A percentile compares a stretch with the other conserved stretches of the same genome.
Conservation (phyloP, 2,113 vertebrate species). For the Trinectes maculatus region DNA sequence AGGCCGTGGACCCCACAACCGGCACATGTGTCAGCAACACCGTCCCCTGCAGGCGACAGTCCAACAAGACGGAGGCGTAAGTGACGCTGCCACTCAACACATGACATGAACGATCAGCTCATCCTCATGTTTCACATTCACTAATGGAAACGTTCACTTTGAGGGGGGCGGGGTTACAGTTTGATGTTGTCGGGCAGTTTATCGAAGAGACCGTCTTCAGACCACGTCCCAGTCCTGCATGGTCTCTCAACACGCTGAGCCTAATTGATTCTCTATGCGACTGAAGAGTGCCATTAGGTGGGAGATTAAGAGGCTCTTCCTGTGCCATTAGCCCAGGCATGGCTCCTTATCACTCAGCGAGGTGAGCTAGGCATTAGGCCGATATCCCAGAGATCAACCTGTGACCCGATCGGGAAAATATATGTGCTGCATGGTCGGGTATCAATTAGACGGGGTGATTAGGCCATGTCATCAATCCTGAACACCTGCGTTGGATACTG, state of each 20-base stretch:
- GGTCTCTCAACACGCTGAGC: conserved; percentile 29
- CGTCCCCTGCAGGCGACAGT: conserved; percentile 94
- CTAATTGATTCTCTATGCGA: conserved; percentile 68
- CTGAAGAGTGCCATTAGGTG: conserved; percentile 56
- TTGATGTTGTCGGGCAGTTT: background rate
- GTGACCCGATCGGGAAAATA: conserved; percentile 64
- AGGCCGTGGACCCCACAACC: conserved; percentile 89
- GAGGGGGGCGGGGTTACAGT: no score
- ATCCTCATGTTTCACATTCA: no score
- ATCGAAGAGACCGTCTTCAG: background rate
- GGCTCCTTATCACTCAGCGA: conserved; percentile 65
- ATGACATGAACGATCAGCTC: background rate
- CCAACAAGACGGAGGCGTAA: conserved; percentile 92
- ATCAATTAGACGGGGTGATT: conserved; percentile 69
- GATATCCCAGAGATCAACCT: conserved; percentile 46
- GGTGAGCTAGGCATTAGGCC: conserved; percentile 63
- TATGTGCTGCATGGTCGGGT: conserved; percentile 51
- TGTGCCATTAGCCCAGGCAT: conserved; percentile 56
- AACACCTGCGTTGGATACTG: conserved; percentile 55
- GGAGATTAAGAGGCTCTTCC: conserved; percentile 66
- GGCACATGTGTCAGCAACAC: conserved; percentile 97
- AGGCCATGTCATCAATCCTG: conserved; percentile 64
- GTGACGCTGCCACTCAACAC: conserved; percentile 10
- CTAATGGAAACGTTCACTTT: no score
- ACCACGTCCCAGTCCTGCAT: conserved; percentile 7